phyloP scores from a whole-genome alignment of 2,888 invertebrate genomes.

The Cyclophora punctaria region DNA sequence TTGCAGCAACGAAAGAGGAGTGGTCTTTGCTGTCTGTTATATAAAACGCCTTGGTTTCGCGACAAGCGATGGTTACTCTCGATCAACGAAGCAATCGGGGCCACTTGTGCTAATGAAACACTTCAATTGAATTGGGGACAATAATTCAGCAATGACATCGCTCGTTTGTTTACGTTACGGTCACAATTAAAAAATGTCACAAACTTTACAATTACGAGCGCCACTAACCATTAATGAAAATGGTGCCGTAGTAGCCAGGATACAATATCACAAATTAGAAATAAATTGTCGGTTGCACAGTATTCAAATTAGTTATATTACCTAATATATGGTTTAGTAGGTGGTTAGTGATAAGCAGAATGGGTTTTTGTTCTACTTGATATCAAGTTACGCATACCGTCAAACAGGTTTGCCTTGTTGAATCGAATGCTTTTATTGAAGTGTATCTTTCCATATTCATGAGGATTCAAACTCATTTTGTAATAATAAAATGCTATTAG shows the following conservation, averaged over 20 bases:
- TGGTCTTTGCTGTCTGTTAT: slow-evolving; percentile 8
- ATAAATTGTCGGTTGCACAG: no score
- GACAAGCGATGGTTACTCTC: slow-evolving; percentile 38
- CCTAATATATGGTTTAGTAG: no score
- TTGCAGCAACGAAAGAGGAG: slow-evolving; percentile 1
- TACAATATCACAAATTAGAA: no score
- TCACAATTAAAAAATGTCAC: not conserved
- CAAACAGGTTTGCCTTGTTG: slow-evolving; percentile 41
- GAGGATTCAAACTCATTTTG: no score
- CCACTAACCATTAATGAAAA: not conserved
- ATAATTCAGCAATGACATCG: slow-evolving; percentile 60
- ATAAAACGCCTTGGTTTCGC: slow-evolving; percentile 45
- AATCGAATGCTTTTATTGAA: slow-evolving; percentile 34
- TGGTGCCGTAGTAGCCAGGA: no score
- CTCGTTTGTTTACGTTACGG: slow-evolving; percentile 48
- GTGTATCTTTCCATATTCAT: slow-evolving; percentile 24
- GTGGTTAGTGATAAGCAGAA: no score
- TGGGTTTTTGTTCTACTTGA: no score
- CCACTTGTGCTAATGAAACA: slow-evolving; percentile 75
- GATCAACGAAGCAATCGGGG: slow-evolving; percentile 71
- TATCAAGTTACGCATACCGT: no score
- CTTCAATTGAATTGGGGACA: slow-evolving; percentile 74
- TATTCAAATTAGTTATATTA: no score
- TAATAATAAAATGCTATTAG: slow-evolving; percentile 20
- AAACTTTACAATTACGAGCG: not conserved